phyloP scores from a whole-genome alignment of 2,888 invertebrate species.

The Arrhopalites spinosus region DNA sequence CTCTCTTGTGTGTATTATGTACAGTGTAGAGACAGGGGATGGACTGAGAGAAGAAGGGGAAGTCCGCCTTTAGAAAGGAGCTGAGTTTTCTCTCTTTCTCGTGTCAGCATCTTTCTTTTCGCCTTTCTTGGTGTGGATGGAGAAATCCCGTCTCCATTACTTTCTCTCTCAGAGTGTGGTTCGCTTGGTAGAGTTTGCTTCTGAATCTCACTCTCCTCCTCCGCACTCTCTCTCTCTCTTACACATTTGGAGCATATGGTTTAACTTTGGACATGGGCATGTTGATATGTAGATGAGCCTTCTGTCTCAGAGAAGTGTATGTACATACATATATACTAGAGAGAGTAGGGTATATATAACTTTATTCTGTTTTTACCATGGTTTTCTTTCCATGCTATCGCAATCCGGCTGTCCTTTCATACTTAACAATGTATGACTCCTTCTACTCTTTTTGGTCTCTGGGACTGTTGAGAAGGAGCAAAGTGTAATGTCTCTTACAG shows the following conservation, averaged over 20 bases:
- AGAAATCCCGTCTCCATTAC: conserved; percentile 38
- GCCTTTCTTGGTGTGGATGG: conserved; percentile 39
- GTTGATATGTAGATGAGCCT: conserved; percentile 22
- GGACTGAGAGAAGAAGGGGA: conserved; percentile 13
- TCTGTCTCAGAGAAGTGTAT: conserved; percentile 4
- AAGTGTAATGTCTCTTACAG: no score
- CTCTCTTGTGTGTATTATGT: neutral
- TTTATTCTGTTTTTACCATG: conserved; percentile 1
- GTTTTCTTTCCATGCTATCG: neutral
- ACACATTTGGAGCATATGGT: conserved; percentile 46
- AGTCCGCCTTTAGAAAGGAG: neutral
- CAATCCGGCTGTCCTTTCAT: neutral
- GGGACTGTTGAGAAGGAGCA: neutral
- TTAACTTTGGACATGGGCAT: conserved; percentile 26
- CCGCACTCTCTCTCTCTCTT: conserved; percentile 16
- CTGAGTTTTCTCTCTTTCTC: conserved; percentile 19
- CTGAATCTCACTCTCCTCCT: conserved; percentile 22
- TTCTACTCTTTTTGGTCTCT: no score
- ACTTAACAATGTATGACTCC: neutral
- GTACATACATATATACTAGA: neutral
- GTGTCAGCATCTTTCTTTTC: conserved; percentile 51
- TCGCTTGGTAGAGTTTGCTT: neutral
- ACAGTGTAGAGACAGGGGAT: neutral
- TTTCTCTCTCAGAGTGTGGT: conserved; percentile 31
- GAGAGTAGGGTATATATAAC: no score